Base-by-base conservation (phyloP, 2,888 invertebrate genomes). In the Diarsia dahlii region DNA sequence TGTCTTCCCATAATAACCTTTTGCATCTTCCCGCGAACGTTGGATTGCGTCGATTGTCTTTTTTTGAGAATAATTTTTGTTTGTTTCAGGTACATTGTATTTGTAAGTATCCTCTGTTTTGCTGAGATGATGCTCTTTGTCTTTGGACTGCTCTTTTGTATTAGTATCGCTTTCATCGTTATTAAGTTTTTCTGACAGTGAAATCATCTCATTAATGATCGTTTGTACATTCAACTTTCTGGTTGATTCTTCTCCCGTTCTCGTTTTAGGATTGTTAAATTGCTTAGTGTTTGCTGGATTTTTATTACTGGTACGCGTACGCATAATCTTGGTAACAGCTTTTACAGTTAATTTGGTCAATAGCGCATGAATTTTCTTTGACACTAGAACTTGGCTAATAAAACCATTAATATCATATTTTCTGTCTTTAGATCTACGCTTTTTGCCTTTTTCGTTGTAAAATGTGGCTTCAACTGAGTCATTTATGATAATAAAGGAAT, bases 331-430 rank as follows among this genome's bases (percentile, higher is more conserved):
- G 1, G 46, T 60, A 0, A 62, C 84, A 1, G 84, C 82, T 34
- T 82, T 87, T 2, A 84, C 84, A 5, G 84, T 86, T 0, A 86
- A 34, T 62, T 65, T 75, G 1, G 85, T 86, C 1, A 80, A 76
- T 0, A 86, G 68, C 45, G 80, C 79, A 34, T 34, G 60, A 34
- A 34, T 10, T 10, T 34, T 28, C 60, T 60, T 34, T 60, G 60
- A 60, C 18, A 10, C 60, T 60, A 60, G 10, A 60, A 34, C 10
- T 60, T 60, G 18, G 60, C 10, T 60, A 60, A 60, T 60, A 60
- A 60, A 34, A 60, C 60, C 60, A 60, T 60, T 18, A 34, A 34
- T 60, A 28, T 60, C 60, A 18, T 60, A 60, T 18, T 3, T 28
- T 34, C 9, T 34, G 58, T 4, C 28, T 34, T 34, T 34, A 18